These are phyloP conservation scores for Holacanthella duospinosa DNA, from an alignment of 2,888 invertebrate species.

Conservation along the genomic window DNA sequence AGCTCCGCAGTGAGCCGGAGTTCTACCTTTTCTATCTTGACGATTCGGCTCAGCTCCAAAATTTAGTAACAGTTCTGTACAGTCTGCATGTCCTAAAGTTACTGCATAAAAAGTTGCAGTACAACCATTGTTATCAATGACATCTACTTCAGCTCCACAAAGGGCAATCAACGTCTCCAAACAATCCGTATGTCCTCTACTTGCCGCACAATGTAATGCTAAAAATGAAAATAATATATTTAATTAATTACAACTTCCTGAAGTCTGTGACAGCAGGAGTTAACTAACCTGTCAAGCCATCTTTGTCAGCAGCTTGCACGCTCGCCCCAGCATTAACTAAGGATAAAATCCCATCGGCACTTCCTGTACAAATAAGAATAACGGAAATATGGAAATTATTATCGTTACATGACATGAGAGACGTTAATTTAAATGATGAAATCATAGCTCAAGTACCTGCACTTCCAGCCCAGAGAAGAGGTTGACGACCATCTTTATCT, in stretches of 20 bases:
- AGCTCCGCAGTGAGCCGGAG: constrained; percentile 86
- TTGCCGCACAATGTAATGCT: constrained; percentile 93
- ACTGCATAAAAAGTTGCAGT: constrained; percentile 94
- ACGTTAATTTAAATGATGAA: not conserved
- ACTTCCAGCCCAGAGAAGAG: constrained; percentile 93
- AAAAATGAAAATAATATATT: constrained; percentile 18
- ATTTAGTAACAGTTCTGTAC: constrained; percentile 75
- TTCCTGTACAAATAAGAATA: not conserved
- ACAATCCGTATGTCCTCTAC: constrained; percentile 85
- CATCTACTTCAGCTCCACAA: constrained; percentile 79
- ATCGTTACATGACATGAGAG: too few species aligned
- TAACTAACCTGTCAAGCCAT: constrained; percentile 64
- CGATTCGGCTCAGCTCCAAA: constrained; percentile 83
- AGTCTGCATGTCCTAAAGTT: constrained; percentile 88
- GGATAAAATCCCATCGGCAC: constrained; percentile 67
- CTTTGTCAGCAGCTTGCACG: constrained; percentile 73
- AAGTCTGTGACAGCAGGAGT: not conserved
- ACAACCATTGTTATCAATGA: constrained; percentile 83
- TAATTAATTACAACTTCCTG: not conserved
- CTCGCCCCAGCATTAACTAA: constrained; percentile 76
- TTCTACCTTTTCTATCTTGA: constrained; percentile 74
- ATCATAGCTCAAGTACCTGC: constrained; percentile 52
- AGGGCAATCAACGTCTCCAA: constrained; percentile 75
- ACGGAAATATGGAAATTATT: too few species aligned
- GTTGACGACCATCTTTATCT: constrained; percentile 87